Base-by-base conservation (phyloP, 2,888 invertebrate species). In the Caenorhabditis doughertyi region DNA sequence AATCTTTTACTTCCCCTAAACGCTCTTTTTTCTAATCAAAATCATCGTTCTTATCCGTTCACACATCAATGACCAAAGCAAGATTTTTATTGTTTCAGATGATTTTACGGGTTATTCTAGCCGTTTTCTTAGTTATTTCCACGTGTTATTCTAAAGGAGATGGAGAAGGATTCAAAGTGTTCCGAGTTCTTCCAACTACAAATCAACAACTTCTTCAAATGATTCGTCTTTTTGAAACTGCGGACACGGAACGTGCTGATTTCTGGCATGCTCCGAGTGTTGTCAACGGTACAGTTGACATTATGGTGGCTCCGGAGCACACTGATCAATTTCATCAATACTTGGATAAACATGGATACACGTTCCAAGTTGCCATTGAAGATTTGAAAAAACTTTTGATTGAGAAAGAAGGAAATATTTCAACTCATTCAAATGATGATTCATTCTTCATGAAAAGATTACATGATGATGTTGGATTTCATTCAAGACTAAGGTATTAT, bases 241-340 rank as follows among this genome's bases (percentile, higher is more conserved):
- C 87, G n/a, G 68, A 77, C 49, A 79, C 81, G 7, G 87, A 87
- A 82, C 51, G 74, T 18, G 87, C 87, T 11, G 91, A 91, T 64
- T 91, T 91, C 67, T 91, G 91, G 91, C 84, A 87, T 47, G 85
- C 87, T 23, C 90, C 91, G 0, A 83, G 87, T 4, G 74, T 80
- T 5, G 79, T 88, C 23, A 90, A 90, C 29, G 72, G 84, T 3
- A 87, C 88, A 0, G 87, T 87, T 8, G 90, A 91, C 71, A 85
- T 91, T 7, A 91, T 91, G 90, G 87, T 91, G 4, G 67, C 86
- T 21, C 86, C 88, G 29, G 73, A 82, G 9, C 79, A 89, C 56
- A 88, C 86, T 8, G 58, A 23, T 2, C 64, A 84, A 56, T 87
- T 87, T 60, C 56, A 68, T 18, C 21, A 49, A 7, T 85, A 86